Evolutionary conservation across 2,888 invertebrate species (phyloP).

Genomic region (Cosmopolites sordidus): DNA sequence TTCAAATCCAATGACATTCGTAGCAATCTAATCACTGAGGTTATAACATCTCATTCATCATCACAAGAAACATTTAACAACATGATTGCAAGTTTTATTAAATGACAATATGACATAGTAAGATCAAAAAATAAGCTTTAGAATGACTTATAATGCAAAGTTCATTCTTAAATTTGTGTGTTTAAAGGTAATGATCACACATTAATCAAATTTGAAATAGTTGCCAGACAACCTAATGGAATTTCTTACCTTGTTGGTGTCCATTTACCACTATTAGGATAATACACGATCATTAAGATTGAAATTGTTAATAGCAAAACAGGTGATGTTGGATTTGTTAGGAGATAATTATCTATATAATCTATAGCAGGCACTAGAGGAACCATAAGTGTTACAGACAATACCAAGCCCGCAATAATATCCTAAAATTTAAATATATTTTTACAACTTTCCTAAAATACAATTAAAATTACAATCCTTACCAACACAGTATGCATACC

Average conservation of each 20-base stretch:
- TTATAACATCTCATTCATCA: too few species aligned
- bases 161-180: too few species aligned
- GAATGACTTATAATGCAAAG: too few species aligned
- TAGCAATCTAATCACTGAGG: too few species aligned
- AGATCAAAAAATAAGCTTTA: too few species aligned
- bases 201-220: too few species aligned
- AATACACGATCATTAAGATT: constrained; percentile 67
- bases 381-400: constrained; percentile 65
- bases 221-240: background rate
- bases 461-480: constrained; percentile 42
- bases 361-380: constrained; percentile 73
- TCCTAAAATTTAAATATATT: constrained; percentile 61
- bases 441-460: background rate
- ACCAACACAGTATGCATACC: constrained; percentile 92
- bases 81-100: too few species aligned
- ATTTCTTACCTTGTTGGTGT: constrained; percentile 74
- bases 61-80: too few species aligned
- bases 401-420: constrained; percentile 70
- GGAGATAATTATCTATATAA: constrained; percentile 64
- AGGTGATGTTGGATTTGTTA: constrained; percentile 65
- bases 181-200: too few species aligned
- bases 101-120: too few species aligned
- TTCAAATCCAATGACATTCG: too few species aligned
- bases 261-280: constrained; percentile 82
- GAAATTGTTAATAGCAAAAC: constrained; percentile 60